Conservation (phyloP, 1,140 invertebrate genomes). For the Drosophila carrolli region DNA sequence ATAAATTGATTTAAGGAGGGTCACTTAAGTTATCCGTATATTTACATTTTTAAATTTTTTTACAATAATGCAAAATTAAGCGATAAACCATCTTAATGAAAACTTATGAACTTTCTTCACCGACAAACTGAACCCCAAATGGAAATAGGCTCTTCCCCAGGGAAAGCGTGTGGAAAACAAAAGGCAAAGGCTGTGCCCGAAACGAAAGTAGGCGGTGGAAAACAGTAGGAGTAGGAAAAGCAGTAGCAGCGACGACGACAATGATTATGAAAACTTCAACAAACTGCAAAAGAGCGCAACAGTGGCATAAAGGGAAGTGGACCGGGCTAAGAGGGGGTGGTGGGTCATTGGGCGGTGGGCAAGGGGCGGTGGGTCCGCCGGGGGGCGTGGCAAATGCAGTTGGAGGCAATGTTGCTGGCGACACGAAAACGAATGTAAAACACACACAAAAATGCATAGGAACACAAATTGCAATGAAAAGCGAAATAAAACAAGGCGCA, state of each 20-base stretch:
- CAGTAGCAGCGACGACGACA: conserved; percentile 53
- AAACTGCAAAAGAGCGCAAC: conserved; percentile 80
- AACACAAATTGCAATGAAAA: conserved; percentile 82
- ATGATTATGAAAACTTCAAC: conserved; percentile 82
- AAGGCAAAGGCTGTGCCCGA: conserved; percentile 57
- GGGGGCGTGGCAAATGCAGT: conserved; percentile 38
- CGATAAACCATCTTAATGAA: conserved; percentile 12
- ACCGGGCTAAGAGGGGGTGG: conserved; percentile 21
- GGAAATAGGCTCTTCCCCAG: conserved; percentile 21
- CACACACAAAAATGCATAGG: conserved; percentile 82
- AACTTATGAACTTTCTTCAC: conserved; percentile 7
- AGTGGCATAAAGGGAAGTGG: conserved; percentile 48
- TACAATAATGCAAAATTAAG: conserved; percentile 14
- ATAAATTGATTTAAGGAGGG: too few relatives aligned
- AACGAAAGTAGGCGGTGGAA: conserved; percentile 72
- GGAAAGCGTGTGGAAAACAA: conserved; percentile 42
- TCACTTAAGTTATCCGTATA: too few relatives aligned
- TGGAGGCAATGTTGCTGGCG: conserved; percentile 54
- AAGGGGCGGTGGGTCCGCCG: background rate
- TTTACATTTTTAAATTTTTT: background rate
- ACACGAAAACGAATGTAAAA: conserved; percentile 83
- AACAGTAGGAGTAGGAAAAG: conserved; percentile 27
- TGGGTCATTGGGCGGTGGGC: background rate
- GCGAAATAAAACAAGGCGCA: conserved; percentile 61
- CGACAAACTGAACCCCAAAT: conserved; percentile 2